phyloP scores from a whole-genome alignment of 2,113 vertebrate species.

The Tyto alba region DNA sequence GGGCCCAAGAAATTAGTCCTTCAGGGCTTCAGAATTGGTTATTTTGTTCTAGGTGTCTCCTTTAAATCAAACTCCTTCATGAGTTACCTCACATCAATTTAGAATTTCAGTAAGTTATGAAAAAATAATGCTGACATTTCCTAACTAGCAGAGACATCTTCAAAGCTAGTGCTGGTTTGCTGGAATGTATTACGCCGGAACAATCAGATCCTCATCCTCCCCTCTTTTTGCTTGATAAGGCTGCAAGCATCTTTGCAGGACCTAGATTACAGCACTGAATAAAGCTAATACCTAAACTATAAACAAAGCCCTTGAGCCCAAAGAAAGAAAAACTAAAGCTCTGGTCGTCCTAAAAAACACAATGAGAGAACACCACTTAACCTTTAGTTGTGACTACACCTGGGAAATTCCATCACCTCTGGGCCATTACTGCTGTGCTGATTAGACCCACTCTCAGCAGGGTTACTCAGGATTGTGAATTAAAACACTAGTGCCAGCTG shows the following conservation, averaged over 20 bases:
- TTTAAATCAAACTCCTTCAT: neutral
- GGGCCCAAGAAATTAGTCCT: neutral
- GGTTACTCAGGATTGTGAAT: neutral
- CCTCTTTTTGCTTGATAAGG: neutral
- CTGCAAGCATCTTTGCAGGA: neutral
- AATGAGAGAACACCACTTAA: slow-evolving; percentile 17
- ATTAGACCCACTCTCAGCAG: slow-evolving; percentile 5
- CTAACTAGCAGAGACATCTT: neutral
- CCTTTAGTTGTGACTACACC: neutral
- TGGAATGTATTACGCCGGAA: neutral
- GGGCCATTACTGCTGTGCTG: neutral
- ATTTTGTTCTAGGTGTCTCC: neutral
- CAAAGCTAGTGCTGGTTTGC: neutral
- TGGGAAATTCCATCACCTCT: slow-evolving; percentile 8
- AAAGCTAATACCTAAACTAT: neutral
- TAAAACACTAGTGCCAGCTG: slow-evolving; percentile 17
- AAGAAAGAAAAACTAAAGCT: neutral
- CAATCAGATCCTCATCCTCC: neutral
- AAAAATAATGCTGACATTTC: neutral
- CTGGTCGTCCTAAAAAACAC: neutral
- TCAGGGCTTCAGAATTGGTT: neutral
- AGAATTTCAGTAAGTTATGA: neutral
- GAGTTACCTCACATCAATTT: neutral
- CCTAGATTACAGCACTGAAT: neutral
- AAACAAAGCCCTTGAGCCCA: neutral